Percentiles rank a stretch among this genome's conserved stretches.
Conservation (phyloP, 1,140 invertebrate species). For the Stratiolaelaps scimitus region DNA sequence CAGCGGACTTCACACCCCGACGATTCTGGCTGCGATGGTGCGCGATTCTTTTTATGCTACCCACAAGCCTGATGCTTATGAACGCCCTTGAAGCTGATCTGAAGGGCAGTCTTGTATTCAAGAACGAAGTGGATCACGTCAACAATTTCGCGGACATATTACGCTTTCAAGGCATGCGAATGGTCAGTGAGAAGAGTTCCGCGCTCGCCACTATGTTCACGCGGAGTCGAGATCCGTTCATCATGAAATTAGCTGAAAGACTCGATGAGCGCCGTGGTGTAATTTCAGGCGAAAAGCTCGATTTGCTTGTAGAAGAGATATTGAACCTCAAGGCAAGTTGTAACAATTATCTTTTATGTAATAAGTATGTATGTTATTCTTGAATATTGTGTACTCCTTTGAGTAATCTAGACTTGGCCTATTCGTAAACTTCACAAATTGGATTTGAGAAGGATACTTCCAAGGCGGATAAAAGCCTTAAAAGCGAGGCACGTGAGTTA, state of each 20-base stretch:
- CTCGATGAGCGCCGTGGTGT: slow-evolving; percentile 1
- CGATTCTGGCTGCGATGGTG: not conserved
- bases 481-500: no score
- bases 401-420: no score
- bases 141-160: not conserved
- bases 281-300: not conserved
- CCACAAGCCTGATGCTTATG: not conserved
- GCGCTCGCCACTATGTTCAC: not conserved
- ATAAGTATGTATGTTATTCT: no score
- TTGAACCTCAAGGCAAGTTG: not conserved
- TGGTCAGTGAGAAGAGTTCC: not conserved
- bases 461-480: no score
- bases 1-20: slow-evolving; percentile 10
- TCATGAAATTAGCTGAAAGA: slow-evolving; percentile 1
- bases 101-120: slow-evolving; percentile 1
- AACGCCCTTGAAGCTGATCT: not conserved
- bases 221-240: not conserved
- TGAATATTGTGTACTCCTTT: no score
- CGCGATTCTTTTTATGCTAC: not conserved
- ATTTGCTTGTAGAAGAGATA: not conserved
- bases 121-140: slow-evolving; percentile 8
- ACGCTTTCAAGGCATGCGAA: not conserved
- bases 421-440: no score
- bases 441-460: no score
- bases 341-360: no score